phyloP scores from a whole-genome alignment of 2,888 invertebrate genomes.

The Eupithecia exiguata region DNA sequence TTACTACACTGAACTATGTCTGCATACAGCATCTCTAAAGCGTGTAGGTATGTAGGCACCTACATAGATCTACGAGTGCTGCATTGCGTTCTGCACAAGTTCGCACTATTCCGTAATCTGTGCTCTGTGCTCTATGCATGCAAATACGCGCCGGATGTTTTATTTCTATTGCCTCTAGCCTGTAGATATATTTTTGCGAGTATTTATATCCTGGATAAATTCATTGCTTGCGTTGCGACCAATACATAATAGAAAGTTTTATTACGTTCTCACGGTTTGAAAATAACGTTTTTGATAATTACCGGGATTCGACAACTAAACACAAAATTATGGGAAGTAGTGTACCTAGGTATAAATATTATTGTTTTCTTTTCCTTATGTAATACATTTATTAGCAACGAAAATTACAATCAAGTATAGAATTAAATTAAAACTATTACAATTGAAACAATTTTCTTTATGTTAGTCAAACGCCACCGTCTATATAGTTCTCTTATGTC shows the following conservation, averaged over 20 bases:
- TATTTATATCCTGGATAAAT: neutral
- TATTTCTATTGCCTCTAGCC: neutral
- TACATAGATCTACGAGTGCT: neutral
- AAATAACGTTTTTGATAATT: neutral
- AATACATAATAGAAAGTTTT: neutral
- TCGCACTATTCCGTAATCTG: neutral
- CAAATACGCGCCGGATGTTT: neutral
- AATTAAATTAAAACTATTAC: no score
- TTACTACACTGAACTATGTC: no score
- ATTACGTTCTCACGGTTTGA: neutral
- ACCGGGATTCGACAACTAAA: neutral
- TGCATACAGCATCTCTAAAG: neutral
- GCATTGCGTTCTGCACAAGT: neutral
- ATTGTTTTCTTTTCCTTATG: no score
- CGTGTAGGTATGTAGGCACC: neutral
- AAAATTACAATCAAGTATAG: no score
- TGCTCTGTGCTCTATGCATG: neutral
- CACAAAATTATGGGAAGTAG: no score
- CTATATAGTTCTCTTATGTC: no score
- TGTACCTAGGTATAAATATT: no score
- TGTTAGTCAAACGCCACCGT: no score
- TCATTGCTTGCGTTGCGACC: neutral
- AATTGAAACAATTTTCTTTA: no score
- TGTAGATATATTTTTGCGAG: neutral
- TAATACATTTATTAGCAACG: no score